A percentile compares a stretch with the other conserved stretches of the same genome.
phyloP scores from a whole-genome alignment of 2,113 vertebrate species.

The Ahaetulla prasina region DNA sequence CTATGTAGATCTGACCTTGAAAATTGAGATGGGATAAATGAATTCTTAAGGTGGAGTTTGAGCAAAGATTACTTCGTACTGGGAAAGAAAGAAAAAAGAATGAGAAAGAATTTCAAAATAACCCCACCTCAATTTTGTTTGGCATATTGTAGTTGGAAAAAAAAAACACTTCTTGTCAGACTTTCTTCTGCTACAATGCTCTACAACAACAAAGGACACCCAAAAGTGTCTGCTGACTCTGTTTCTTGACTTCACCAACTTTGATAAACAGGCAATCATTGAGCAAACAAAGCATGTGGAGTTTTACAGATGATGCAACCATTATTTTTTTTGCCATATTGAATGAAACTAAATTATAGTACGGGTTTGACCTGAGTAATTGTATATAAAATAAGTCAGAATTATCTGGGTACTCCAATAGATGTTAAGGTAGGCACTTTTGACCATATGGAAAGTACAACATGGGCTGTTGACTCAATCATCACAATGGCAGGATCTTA shows the following conservation, averaged over 20 bases:
- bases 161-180: not conserved
- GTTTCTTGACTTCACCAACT: not conserved
- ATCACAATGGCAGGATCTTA: not conserved
- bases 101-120: not conserved
- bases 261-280: not conserved
- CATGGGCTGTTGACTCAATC: not conserved
- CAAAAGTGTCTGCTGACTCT: not conserved
- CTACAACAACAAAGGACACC: not conserved
- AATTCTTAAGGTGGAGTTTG: not conserved
- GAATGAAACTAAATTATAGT: not conserved
- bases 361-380: not conserved
- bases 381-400: not conserved
- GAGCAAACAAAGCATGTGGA: not conserved
- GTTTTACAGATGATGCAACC: not conserved
- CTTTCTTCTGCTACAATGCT: not conserved
- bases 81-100: not conserved
- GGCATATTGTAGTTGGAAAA: not conserved
- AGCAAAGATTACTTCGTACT: not conserved
- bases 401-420: not conserved
- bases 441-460: not conserved
- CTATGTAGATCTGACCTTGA: not conserved
- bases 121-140: not conserved
- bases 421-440: not conserved
- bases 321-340: not conserved
- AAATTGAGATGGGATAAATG: not conserved